phyloP scores from a whole-genome alignment of 37 sponge, comb jelly and placozoan genomes.

The Spongilla lacustris region DNA sequence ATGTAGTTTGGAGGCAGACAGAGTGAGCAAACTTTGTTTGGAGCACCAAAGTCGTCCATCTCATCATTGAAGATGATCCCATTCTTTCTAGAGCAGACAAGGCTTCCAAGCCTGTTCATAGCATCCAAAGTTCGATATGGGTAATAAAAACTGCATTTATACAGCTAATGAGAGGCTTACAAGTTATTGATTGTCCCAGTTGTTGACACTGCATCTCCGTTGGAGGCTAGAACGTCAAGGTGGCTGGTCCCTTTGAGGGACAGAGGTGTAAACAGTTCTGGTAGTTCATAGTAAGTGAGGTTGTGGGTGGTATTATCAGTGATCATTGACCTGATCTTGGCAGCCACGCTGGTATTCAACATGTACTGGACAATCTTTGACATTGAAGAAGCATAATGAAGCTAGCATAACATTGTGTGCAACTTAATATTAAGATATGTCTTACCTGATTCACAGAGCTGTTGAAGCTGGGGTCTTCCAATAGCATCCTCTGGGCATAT shows the following conservation, averaged over 20 bases:
- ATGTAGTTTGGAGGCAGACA: slow-evolving; percentile 72
- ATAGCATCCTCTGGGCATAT: slow-evolving; percentile 68
- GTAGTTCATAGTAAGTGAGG: slow-evolving; percentile 54
- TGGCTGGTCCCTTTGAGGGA: slow-evolving; percentile 72
- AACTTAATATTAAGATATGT: too few species aligned
- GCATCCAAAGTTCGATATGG: too few species aligned
- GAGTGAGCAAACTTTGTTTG: slow-evolving; percentile 29
- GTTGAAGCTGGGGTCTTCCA: slow-evolving; percentile 90
- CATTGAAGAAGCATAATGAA: neutral
- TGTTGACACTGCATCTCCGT: slow-evolving; percentile 91
- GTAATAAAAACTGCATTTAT: too few species aligned
- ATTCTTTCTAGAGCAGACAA: slow-evolving; percentile 48
- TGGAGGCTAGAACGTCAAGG: slow-evolving; percentile 67
- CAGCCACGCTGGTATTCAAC: slow-evolving; percentile 52
- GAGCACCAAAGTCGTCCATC: slow-evolving; percentile 87
- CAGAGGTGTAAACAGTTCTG: neutral
- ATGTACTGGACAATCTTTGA: slow-evolving; percentile 66
- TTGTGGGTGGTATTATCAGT: slow-evolving; percentile 64
- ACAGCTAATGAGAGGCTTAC: slow-evolving; percentile 35
- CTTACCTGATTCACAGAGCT: slow-evolving; percentile 4
- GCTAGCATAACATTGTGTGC: too few species aligned
- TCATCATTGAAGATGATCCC: slow-evolving; percentile 90
- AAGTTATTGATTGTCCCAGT: slow-evolving; percentile 82
- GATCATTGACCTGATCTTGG: slow-evolving; percentile 36
- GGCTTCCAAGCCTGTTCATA: slow-evolving; percentile 76